phyloP scores from a whole-genome alignment of 1,140 invertebrate species.

The Drosophila truncata region DNA sequence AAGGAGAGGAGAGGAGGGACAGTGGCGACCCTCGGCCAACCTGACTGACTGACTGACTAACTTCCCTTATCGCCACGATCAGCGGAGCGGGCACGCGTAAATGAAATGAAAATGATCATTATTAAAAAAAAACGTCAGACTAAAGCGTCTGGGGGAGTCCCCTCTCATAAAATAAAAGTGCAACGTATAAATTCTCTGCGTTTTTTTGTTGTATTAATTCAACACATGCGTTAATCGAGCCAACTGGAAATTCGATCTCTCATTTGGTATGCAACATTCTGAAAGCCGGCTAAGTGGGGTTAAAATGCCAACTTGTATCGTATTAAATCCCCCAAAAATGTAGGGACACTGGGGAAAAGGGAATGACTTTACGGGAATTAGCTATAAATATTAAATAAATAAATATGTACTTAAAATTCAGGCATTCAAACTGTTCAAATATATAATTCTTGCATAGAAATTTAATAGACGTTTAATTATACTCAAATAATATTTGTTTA shows the following conservation, averaged over 20 bases:
- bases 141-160: constrained; percentile 25
- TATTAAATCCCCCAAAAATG: constrained; percentile 33
- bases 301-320: constrained; percentile 38
- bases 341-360: constrained; percentile 5
- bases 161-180: constrained; percentile 66
- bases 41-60: constrained; percentile 32
- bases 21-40: constrained; percentile 31
- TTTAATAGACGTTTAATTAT: too few relatives aligned
- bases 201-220: constrained; percentile 64
- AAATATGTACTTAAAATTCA: background rate
- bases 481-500: too few relatives aligned
- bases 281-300: constrained; percentile 72
- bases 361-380: background rate
- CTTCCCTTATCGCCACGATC: constrained; percentile 66
- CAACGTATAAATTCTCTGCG: constrained; percentile 49
- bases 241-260: constrained; percentile 69
- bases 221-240: constrained; percentile 78
- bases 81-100: constrained; percentile 70
- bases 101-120: constrained; percentile 85
- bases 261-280: constrained; percentile 53
- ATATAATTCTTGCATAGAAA: too few relatives aligned
- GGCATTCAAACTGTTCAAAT: too few relatives aligned
- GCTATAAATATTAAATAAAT: background rate
- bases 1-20: constrained; percentile 30
- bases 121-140: constrained; percentile 56